Base-by-base conservation (phyloP, 2,797 vertebrate species). In the Synaphobranchus kaupii region DNA sequence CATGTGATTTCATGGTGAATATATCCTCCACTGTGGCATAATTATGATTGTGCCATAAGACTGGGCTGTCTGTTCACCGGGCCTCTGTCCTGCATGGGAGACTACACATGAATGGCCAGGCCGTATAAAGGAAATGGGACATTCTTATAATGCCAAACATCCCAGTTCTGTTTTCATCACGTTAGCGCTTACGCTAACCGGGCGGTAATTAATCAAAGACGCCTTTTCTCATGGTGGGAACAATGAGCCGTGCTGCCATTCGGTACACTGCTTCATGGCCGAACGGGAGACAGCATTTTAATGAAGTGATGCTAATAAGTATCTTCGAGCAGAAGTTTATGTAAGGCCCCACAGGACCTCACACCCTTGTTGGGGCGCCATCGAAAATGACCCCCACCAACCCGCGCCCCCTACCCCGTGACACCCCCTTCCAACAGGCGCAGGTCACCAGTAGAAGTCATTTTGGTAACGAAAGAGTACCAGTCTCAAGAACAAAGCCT, bases 81-180 rank as follows among this genome's bases (percentile, higher is more conserved):
- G 88, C 88, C 90, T 83, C 87, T 90, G 92, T 92, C 89, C 90
- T 91, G 93, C 94, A 96, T 93, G 95, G 93, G 94, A 95, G 91
- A 95, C 92, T 95, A 94, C 93, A 95, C 95, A 96, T 93, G 94
- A 96, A 96, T 95, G 93, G 92, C 88, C 91, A 91, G 92, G 94
- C 92, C 94, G 93, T 93, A 89, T 82, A 92, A 93, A 94, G 92
- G 94, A 95, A 95, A 95, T 94, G 91, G 95, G 94, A 93, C 95
- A 96, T 94, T 95, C 95, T 95, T 94, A 95, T 95, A 94, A 96
- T 95, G 93, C 94, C 95, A 95, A 94, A 94, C 94, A 94, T 95
- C 94, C 94, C 94, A 87, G 92, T 95, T 94, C 88, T 90, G 94
- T 96, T 95, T 39, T 94, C 95, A 95, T 96, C 96, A 96, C 92